Evolutionary conservation across 2,113 vertebrate species (phyloP).

Genomic region (Axis porcinus): DNA sequence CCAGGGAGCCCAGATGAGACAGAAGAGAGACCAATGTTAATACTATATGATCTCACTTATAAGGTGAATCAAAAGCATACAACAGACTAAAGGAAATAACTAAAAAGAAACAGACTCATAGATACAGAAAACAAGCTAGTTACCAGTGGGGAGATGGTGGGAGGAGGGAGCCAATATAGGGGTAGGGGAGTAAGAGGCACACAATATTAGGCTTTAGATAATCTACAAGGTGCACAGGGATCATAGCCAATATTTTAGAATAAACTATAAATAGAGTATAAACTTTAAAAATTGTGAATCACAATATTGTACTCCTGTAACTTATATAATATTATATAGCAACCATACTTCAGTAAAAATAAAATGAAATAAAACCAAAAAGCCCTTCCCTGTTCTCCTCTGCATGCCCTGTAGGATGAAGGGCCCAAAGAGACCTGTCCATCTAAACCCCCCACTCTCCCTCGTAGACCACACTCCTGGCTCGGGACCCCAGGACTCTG

Average conservation of each 20-base stretch:
- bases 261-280: background rate
- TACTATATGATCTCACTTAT: background rate
- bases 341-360: background rate
- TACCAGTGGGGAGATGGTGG: background rate
- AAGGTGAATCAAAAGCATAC: background rate
- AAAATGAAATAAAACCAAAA: background rate
- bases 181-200: background rate
- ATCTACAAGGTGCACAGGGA: background rate
- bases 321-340: background rate
- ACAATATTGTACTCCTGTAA: background rate
- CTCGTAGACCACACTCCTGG: too few relatives aligned
- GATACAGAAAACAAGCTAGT: background rate
- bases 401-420: too few relatives aligned
- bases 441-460: accelerated
- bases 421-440: background rate
- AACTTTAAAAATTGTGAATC: background rate
- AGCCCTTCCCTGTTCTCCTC: background rate
- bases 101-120: background rate
- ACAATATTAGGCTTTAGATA: background rate
- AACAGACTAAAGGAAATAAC: background rate
- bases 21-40: background rate
- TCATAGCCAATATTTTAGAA: background rate
- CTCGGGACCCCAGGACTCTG: background rate
- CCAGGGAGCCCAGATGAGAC: background rate
- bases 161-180: background rate